Base-by-base conservation (phyloP, 2,113 vertebrate species). In the Catharus fuscescens region DNA sequence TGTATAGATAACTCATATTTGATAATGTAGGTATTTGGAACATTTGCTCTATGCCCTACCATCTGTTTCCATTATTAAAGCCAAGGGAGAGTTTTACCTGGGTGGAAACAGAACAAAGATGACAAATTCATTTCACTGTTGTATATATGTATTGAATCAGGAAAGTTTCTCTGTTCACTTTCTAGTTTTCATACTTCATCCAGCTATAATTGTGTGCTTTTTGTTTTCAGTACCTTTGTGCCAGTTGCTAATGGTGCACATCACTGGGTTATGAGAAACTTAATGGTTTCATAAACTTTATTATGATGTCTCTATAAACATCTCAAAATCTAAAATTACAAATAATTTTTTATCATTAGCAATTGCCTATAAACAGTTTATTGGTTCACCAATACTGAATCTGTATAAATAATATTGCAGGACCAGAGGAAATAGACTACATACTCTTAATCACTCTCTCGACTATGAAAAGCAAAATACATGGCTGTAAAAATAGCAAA, bases 361-460 rank as follows among this genome's bases (percentile, higher is more conserved):
- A 97, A 91, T 79, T 61, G 38, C 38, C 93, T 96, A 96, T 96
- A 96, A 97, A 90, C 32, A 82, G 53, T 84, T 96, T 93, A 97
- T 85, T 94, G 56, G 67, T 95, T 96, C 80, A 78, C 78, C 91
- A 96, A 64, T 96, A 94, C 50, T 79, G 67, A 84, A 94, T 86
- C 67, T 95, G 40, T 86, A 47, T 94, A 95, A 97, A 83, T 64
- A 95, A 71, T 65, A 67, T 60, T 53, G 38, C 32, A 31, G 29
- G 48, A 86, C 36, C 50, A 64, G 17, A 52, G 15, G 38, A 89
- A 91, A 54, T 80, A 92, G 45, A 53, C 57, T 71, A 70, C 38
- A 81, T 62, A 45, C 36, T 56, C 45, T 87, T 94, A 80, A 92
- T 90, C 26, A 67, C 12, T 54, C 9, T 2, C 6, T 66, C 18